Conservation (phyloP, 2,888 invertebrate species). For the Creontiades dilutus region DNA sequence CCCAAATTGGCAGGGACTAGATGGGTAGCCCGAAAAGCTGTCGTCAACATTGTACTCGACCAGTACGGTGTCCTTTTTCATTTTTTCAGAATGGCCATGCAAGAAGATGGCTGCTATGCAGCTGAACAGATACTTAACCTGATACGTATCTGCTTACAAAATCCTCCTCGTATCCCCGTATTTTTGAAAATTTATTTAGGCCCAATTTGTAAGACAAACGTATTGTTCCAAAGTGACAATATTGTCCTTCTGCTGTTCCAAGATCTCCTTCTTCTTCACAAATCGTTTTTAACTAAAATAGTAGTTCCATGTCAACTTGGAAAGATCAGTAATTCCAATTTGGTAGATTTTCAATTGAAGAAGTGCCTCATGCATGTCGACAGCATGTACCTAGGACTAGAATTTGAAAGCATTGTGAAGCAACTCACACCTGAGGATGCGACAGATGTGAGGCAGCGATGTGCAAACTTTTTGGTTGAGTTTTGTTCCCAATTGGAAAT, state of each 20-base stretch:
- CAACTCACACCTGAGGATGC: too few relatives aligned
- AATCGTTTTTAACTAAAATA: constrained; percentile 13
- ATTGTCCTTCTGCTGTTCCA: constrained; percentile 8
- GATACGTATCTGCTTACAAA: constrained; percentile 7
- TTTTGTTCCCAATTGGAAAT: too few relatives aligned
- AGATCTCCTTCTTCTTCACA: not conserved
- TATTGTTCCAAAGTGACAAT: not conserved
- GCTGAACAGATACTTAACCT: constrained; percentile 19
- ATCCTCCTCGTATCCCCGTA: not conserved
- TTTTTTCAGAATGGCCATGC: constrained; percentile 14
- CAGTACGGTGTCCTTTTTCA: constrained; percentile 13
- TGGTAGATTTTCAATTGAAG: not conserved
- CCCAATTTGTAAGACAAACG: constrained; percentile 17
- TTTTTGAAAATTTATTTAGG: constrained; percentile 12
- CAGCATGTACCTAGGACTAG: not conserved
- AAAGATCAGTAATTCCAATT: not conserved
- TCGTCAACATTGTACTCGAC: constrained; percentile 13
- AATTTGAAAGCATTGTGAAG: too few relatives aligned
- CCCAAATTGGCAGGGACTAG: constrained; percentile 39
- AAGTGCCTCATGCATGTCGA: not conserved
- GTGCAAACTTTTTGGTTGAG: too few relatives aligned
- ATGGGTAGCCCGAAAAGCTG: constrained; percentile 30
- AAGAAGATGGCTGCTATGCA: constrained; percentile 41
- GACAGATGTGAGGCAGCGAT: too few relatives aligned
- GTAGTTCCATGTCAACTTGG: not conserved